These are phyloP conservation scores for Geothlypis trichas DNA, from an alignment of 2,113 vertebrate genomes.

Conservation along the genomic window DNA sequence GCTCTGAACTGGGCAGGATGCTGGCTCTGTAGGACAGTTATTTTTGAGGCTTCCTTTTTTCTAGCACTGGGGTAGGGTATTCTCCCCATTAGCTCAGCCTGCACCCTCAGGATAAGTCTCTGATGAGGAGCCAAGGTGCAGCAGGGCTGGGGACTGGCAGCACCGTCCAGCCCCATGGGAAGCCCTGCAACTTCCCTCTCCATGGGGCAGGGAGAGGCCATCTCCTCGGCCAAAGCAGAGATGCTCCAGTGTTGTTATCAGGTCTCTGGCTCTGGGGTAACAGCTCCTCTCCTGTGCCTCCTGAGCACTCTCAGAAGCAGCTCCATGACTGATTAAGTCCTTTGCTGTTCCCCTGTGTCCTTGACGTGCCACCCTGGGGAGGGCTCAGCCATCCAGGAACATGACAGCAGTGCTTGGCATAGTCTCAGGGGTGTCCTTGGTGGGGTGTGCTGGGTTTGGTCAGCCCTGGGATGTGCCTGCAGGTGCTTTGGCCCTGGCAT, in stretches of 20 bases:
- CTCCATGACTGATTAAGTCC: neutral
- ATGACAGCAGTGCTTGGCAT: rapidly evolving
- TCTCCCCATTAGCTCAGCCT: neutral
- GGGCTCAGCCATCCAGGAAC: neutral
- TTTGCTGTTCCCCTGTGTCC: neutral
- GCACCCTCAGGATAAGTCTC: neutral
- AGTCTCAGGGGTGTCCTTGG: neutral
- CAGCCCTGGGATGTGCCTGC: neutral
- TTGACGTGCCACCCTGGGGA: rapidly evolving
- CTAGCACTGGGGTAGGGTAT: neutral
- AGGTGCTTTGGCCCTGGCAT: neutral
- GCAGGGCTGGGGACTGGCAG: neutral
- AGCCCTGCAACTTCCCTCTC: neutral
- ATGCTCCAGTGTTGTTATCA: neutral
- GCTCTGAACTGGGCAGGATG: neutral
- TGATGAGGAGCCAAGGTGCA: neutral
- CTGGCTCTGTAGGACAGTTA: neutral
- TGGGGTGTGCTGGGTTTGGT: rapidly evolving
- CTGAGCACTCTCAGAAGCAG: neutral
- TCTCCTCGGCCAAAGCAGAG: rapidly evolving
- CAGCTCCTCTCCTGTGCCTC: neutral
- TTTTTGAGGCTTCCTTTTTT: neutral
- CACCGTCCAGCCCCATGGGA: rapidly evolving
- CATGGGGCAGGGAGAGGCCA: rapidly evolving
- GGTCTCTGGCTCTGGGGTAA: neutral